Conservation (phyloP, 1,140 invertebrate genomes). For the Marisa cornuarietis region DNA sequence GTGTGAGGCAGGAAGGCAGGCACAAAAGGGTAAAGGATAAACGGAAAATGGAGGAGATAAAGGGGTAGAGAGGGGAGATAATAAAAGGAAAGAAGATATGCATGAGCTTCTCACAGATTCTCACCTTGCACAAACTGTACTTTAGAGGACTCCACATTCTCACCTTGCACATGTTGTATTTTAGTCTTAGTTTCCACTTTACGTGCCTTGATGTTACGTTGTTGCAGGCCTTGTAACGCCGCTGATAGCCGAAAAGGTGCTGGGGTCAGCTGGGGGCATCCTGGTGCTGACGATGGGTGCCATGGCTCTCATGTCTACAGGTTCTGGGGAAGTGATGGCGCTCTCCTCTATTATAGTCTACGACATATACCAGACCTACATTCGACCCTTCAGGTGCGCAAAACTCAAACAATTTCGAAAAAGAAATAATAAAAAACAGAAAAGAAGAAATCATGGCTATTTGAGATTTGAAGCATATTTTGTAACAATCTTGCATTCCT, state of each 20-base stretch:
- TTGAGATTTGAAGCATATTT: too few relatives aligned
- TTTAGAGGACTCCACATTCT: neutral
- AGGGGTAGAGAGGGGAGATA: neutral
- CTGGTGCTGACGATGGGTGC: slow-evolving; percentile 64
- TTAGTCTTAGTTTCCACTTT: neutral
- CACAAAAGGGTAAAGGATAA: neutral
- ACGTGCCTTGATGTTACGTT: neutral
- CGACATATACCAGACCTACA: slow-evolving; percentile 67
- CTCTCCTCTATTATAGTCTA: slow-evolving; percentile 67
- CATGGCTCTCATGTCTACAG: slow-evolving; percentile 65
- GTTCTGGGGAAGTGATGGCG: slow-evolving; percentile 65
- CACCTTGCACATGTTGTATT: neutral
- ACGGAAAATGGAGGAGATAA: neutral
- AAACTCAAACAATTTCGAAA: too few relatives aligned
- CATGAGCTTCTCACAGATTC: neutral
- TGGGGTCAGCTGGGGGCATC: slow-evolving; percentile 62
- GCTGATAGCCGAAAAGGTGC: slow-evolving; percentile 60
- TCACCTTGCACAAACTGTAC: neutral
- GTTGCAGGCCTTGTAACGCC: slow-evolving; percentile 62
- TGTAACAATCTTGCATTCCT: too few relatives aligned
- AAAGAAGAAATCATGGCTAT: too few relatives aligned
- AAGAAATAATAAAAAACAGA: too few relatives aligned
- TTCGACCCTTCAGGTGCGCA: slow-evolving; percentile 56
- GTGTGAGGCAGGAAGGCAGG: neutral
- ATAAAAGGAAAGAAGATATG: neutral